A percentile compares a stretch with the other conserved stretches of the same genome.
These are phyloP conservation scores for Leptodirus hochenwartii DNA, from an alignment of 2,888 invertebrate species.

Conservation along the genomic window DNA sequence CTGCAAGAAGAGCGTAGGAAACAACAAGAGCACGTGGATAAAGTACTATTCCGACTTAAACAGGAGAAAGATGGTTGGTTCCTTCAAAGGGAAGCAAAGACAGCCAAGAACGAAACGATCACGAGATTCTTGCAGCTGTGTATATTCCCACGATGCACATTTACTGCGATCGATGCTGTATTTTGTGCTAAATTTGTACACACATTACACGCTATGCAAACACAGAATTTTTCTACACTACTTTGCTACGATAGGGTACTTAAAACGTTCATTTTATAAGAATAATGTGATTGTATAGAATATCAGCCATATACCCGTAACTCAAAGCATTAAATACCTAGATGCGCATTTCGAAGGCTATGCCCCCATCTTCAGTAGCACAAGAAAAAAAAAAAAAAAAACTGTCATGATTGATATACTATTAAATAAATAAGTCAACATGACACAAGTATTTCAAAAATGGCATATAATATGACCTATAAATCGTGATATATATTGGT, in stretches of 20 bases:
- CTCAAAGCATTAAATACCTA: no score
- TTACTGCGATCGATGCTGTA: conserved; percentile 89
- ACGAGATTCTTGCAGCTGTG: conserved; percentile 93
- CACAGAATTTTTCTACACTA: conserved; percentile 92
- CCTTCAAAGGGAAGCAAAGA: conserved; percentile 64
- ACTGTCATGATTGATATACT: no score
- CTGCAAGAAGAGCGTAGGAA: conserved; percentile 84
- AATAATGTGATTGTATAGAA: no score
- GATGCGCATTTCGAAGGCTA: no score
- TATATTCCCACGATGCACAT: conserved; percentile 91
- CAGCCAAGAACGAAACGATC: conserved; percentile 90
- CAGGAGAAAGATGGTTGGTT: conserved; percentile 80
- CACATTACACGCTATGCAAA: conserved; percentile 84
- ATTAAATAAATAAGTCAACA: no score
- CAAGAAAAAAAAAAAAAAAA: no score
- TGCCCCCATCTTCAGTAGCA: no score
- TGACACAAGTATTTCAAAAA: no score
- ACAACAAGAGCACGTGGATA: conserved; percentile 86
- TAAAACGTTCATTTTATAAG: no score
- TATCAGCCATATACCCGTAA: no score
- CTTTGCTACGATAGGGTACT: conserved; percentile 91
- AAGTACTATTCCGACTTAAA: conserved; percentile 52
- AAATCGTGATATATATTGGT: no score
- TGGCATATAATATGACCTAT: no score
- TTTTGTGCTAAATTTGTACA: conserved; percentile 97